Evolutionary conservation across 2,797 vertebrate genomes (phyloP).

Genomic region (Halcyon leucocephala): DNA sequence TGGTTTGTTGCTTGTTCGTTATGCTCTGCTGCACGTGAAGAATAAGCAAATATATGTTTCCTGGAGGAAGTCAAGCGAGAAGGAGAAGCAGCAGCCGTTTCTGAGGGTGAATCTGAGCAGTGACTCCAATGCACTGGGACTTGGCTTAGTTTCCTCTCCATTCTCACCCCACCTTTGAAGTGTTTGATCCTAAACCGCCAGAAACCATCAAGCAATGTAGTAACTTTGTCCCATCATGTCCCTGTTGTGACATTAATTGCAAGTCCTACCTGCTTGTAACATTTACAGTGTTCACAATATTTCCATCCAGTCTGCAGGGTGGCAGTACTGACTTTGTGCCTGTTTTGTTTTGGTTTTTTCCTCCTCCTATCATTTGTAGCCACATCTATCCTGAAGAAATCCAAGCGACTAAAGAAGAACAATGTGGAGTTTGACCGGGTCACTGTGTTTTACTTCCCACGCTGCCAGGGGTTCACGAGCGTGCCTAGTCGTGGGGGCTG

Average conservation of each 20-base stretch:
- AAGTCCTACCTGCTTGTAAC: not conserved
- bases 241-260: not conserved
- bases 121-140: fast-evolving
- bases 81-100: not conserved
- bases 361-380: constrained; percentile 72
- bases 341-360: not conserved
- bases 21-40: not conserved
- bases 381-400: constrained; percentile 92
- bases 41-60: constrained; percentile 19
- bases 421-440: constrained; percentile 92
- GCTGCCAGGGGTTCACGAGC: constrained; percentile 97
- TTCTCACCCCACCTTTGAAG: not conserved
- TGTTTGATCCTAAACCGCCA: not conserved
- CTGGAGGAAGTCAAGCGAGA: not conserved
- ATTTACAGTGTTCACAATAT: not conserved
- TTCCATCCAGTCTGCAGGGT: not conserved
- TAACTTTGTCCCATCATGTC: not conserved
- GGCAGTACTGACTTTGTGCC: not conserved
- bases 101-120: not conserved
- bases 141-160: not conserved
- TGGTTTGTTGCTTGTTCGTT: not conserved
- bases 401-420: constrained; percentile 84
- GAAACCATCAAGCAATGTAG: not conserved
- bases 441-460: constrained; percentile 95
- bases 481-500: constrained; percentile 96